A percentile compares a stretch with the other conserved stretches of the same genome.
Evolutionary conservation across 2,797 vertebrate genomes (phyloP).

Genomic region (Botia kubotai): DNA sequence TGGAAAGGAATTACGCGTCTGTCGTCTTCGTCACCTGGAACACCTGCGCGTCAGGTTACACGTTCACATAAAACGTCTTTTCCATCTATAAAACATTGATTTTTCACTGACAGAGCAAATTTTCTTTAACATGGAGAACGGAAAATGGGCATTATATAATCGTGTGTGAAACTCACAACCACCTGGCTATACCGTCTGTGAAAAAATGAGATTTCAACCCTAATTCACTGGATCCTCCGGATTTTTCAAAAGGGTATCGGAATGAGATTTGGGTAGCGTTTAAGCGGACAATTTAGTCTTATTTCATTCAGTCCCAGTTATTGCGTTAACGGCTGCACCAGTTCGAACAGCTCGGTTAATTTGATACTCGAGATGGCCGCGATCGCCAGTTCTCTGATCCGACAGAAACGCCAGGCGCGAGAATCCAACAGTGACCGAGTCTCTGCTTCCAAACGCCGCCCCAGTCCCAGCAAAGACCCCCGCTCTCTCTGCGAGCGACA

Average conservation of each 20-base stretch:
- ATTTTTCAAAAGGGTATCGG: conserved; percentile 64
- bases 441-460: conserved; percentile 93
- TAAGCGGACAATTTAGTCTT: not conserved
- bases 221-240: conserved; percentile 69
- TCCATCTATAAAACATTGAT: not conserved
- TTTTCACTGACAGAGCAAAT: not conserved
- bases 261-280: conserved; percentile 74
- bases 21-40: conserved; percentile 69
- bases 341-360: conserved; percentile 66
- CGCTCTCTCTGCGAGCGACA: conserved; percentile 94
- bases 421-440: conserved; percentile 98
- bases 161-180: conserved; percentile 40
- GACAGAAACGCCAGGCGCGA: conserved; percentile 96
- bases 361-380: conserved; percentile 86
- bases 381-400: conserved; percentile 98
- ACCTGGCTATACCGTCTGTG: conserved; percentile 33
- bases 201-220: conserved; percentile 55
- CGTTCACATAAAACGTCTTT: conserved; percentile 35
- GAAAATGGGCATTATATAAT: conserved; percentile 31
- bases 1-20: conserved; percentile 61
- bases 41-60: conserved; percentile 61
- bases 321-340: conserved; percentile 64
- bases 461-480: conserved; percentile 97
- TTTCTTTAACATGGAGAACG: conserved; percentile 8
- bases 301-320: conserved; percentile 6